Evolutionary conservation across 2,113 vertebrate genomes (phyloP).

Genomic region (Hippoglossus stenolepis): DNA sequence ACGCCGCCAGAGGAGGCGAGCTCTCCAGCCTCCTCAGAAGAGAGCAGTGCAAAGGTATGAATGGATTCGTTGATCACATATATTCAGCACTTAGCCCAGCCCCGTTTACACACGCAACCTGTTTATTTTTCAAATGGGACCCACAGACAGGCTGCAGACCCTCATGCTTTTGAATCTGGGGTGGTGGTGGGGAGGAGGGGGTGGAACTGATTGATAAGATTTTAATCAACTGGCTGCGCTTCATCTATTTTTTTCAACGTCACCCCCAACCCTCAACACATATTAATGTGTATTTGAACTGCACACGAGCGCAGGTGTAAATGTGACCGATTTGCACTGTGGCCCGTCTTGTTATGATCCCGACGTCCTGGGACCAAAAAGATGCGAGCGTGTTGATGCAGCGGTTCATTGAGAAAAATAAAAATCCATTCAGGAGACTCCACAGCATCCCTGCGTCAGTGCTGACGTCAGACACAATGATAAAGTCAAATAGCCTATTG

Average conservation of each 20-base stretch:
- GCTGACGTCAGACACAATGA: constrained; percentile 96
- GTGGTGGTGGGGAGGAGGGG: constrained; percentile 14
- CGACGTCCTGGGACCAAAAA: constrained; percentile 71
- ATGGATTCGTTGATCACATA: constrained; percentile 41
- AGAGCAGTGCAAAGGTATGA: constrained; percentile 88
- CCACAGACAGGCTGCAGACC: neutral
- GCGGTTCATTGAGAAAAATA: constrained; percentile 97
- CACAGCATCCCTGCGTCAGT: constrained; percentile 95
- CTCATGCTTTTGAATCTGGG: constrained; percentile 1
- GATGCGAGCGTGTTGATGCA: constrained; percentile 86
- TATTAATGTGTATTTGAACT: neutral
- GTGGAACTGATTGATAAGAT: constrained; percentile 45
- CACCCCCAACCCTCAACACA: no score
- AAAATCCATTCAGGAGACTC: constrained; percentile 99
- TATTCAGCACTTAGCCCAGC: constrained; percentile 11
- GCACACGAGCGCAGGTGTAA: neutral
- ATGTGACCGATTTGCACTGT: neutral
- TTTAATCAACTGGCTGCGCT: constrained; percentile 56
- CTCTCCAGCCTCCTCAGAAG: constrained; percentile 84
- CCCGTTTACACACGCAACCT: neutral
- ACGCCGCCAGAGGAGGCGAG: constrained; percentile 87
- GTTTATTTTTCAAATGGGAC: neutral
- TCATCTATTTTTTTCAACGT: neutral
- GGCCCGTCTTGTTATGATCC: constrained; percentile 64
- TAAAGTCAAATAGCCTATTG: constrained; percentile 87